These are phyloP conservation scores for Leucophenga montana DNA, from an alignment of 2,888 invertebrate species.

Conservation along the genomic window DNA sequence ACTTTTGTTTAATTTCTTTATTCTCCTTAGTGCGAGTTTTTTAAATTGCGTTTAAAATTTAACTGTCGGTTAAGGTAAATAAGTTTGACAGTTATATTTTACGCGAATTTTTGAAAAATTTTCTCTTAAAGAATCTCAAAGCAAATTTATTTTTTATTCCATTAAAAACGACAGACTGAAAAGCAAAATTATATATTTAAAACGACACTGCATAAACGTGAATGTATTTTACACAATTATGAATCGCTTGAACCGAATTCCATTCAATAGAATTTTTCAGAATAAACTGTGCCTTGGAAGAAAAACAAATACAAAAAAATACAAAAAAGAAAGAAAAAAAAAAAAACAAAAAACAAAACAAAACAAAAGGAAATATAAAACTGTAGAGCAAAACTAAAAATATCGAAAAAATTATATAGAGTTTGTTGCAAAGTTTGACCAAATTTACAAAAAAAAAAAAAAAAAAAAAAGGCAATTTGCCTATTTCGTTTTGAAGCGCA, in stretches of 20 bases:
- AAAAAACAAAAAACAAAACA: conserved; percentile 45
- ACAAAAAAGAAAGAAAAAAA: conserved; percentile 46
- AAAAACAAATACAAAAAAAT: conserved; percentile 45
- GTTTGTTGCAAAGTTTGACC: not conserved
- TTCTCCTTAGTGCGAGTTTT: too few relatives aligned
- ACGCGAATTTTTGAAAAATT: too few relatives aligned
- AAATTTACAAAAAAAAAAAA: not conserved
- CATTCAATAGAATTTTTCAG: conserved; percentile 57
- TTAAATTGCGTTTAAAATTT: too few relatives aligned
- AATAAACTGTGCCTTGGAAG: conserved; percentile 56
- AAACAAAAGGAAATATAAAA: too few relatives aligned
- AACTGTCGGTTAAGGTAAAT: too few relatives aligned
- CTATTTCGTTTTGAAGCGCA: not conserved
- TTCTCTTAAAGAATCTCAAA: conserved; percentile 71
- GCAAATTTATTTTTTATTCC: conserved; percentile 44
- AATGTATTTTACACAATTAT: conserved; percentile 33
- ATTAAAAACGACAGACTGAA: conserved; percentile 34
- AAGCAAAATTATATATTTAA: conserved; percentile 34
- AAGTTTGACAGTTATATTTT: too few relatives aligned
- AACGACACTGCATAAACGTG: conserved; percentile 44
- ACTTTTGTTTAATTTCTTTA: conserved; percentile 44
- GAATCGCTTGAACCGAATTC: conserved; percentile 57
- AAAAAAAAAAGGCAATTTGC: too few relatives aligned
- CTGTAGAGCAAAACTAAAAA: conserved; percentile 27
- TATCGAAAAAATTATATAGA: conserved; percentile 1